Base-by-base conservation (phyloP, 2,113 vertebrate genomes). In the Ochotona curzoniae region DNA sequence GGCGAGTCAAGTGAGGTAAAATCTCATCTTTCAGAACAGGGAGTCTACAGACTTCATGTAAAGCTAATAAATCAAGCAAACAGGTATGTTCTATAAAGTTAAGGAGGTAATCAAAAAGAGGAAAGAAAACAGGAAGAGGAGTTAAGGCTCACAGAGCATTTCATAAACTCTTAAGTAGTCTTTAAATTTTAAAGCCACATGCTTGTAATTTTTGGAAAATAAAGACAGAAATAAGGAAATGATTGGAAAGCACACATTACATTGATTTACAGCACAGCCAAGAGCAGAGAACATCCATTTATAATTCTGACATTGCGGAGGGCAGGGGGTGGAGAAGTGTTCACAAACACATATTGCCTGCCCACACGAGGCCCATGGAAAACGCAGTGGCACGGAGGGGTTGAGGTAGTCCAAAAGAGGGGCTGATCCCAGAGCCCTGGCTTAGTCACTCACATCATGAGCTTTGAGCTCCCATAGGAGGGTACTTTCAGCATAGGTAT, bases 11-110 rank as follows among this genome's bases (percentile, higher is more conserved):
- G 57, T 82, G 63, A 94, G 47, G 78, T 91, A 87, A 93, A 89
- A 32, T 4, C 35, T 87, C 49, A 78, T 87, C 23, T 82, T 95
- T 85, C 35, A 74, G 67, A 87, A 84, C 17, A 83, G 51, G 44
- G 51, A 78, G 54, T 87, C 38, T 63, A 87, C 49, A 85, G 71
- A 57, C 78, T 70, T 87, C 44, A 51, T 63, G 78, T 78, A 47
- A 93, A 91, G n/a, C 84, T 79, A 87, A 67, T 88, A 94, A 93
- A 78, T 90, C 82, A 92, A 93, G 38, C 64, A 87, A 95, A 85
- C 61, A 76, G 28, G 25, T 61, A 44, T 35, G 23, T 44, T 94
- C 21, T 83, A 25, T 75, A 78, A 95, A 95, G 44, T 38, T 87
- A 91, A 73, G 49, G 23, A 64, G 89, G 54, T 91, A 95, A 70